These are phyloP conservation scores for Paramuricea clavata DNA, from an alignment of 92 coral and sea anemone species.

Conservation along the genomic window DNA sequence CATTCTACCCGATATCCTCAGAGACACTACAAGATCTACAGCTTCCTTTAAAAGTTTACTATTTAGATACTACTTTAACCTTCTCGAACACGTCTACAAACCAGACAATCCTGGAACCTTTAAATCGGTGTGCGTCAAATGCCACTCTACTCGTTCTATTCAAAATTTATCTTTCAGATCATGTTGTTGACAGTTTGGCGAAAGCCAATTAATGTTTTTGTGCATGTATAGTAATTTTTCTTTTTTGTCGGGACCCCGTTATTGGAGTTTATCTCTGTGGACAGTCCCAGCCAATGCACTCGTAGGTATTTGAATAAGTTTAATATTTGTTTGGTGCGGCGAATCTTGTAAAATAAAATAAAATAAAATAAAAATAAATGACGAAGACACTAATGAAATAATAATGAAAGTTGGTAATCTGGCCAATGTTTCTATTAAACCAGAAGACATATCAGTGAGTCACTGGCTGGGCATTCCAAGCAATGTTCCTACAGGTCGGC, in stretches of 20 bases:
- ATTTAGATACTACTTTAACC: background rate
- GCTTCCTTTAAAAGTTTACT: background rate
- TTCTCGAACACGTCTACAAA: background rate
- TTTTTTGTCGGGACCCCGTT: too few relatives aligned
- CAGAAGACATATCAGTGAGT: too few relatives aligned
- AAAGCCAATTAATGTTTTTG: background rate
- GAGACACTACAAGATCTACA: constrained; percentile 14
- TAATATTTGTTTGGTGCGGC: background rate
- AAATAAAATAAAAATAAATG: too few relatives aligned
- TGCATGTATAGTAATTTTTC: background rate
- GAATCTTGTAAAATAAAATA: background rate
- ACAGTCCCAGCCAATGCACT: too few relatives aligned
- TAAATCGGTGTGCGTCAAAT: background rate
- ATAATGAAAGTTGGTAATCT: too few relatives aligned
- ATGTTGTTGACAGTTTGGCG: constrained; percentile 5
- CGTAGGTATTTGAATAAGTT: too few relatives aligned
- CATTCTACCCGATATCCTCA: constrained; percentile 49
- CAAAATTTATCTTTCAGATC: background rate
- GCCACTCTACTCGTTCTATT: constrained; percentile 6
- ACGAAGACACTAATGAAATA: too few relatives aligned
- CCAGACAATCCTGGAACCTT: background rate
- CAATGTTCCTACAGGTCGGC: too few relatives aligned
- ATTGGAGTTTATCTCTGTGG: too few relatives aligned
- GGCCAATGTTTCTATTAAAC: too few relatives aligned
- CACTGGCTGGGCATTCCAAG: too few relatives aligned